Conservation (phyloP, 2,888 invertebrate genomes). For the Phytoseiulus persimilis region DNA sequence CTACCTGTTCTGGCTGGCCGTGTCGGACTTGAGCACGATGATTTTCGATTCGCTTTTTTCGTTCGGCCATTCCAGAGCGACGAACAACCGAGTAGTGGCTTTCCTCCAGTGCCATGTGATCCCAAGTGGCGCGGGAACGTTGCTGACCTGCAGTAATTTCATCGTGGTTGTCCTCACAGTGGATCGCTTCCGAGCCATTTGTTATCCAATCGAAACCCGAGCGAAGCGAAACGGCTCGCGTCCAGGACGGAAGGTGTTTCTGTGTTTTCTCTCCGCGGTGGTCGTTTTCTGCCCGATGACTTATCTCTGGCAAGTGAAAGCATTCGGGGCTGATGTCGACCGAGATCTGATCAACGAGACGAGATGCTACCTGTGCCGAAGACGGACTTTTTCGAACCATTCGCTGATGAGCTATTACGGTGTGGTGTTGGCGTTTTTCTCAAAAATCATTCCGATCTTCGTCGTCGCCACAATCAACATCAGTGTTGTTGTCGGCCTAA, state of each 20-base stretch:
- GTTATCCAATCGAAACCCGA: background rate
- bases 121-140: background rate
- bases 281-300: background rate
- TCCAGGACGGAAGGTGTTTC: no score
- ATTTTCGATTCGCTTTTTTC: background rate
- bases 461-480: background rate
- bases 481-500: background rate
- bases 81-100: background rate
- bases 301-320: background rate
- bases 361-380: background rate
- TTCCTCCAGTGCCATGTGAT: background rate
- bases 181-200: conserved; percentile 7
- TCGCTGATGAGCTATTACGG: background rate
- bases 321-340: background rate
- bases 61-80: background rate
- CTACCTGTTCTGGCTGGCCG: conserved; percentile 25
- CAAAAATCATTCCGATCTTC: background rate
- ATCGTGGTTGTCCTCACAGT: conserved; percentile 17
- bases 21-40: conserved; percentile 8
- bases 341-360: no score
- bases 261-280: background rate
- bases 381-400: background rate
- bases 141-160: background rate
- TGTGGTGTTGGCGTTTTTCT: background rate
- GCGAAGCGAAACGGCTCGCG: background rate